phyloP scores from a whole-genome alignment of 1,140 invertebrate species.

The Ridgeia piscesae region DNA sequence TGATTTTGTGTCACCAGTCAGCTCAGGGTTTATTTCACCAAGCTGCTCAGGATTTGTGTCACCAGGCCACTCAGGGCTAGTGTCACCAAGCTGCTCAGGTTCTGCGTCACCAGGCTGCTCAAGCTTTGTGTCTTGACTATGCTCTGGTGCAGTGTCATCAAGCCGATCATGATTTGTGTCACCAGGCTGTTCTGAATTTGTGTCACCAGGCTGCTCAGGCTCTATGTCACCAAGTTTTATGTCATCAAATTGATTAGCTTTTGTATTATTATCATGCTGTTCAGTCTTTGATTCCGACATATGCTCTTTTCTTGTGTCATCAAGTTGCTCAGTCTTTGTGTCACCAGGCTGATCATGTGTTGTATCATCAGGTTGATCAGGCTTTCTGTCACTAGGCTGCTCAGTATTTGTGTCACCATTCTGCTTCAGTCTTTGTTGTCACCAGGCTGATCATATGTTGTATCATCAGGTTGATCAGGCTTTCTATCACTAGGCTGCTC shows the following conservation, averaged over 20 bases:
- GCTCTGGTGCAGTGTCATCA: no score
- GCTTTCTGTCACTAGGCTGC: not conserved
- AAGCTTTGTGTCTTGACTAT: no score
- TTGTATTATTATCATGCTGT: no score
- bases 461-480: not conserved
- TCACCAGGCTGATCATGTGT: not conserved
- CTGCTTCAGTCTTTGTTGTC: not conserved
- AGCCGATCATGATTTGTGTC: no score
- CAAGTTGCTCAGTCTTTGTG: not conserved
- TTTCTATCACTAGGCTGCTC: not conserved
- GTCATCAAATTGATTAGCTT: no score
- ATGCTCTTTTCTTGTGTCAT: not conserved
- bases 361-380: not conserved
- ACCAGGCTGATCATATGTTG: not conserved
- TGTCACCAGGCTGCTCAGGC: no score
- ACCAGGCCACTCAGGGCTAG: no score
- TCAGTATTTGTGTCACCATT: not conserved
- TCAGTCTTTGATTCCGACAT: not conserved
- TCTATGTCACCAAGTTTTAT: no score
- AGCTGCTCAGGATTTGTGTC: no score
- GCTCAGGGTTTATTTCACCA: no score
- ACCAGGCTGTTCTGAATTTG: no score
- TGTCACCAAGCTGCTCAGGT: not conserved
- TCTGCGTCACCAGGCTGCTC: not conserved
- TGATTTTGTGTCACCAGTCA: not conserved